phyloP scores from a whole-genome alignment of 2,888 invertebrate species.

The Eilema caniola region DNA sequence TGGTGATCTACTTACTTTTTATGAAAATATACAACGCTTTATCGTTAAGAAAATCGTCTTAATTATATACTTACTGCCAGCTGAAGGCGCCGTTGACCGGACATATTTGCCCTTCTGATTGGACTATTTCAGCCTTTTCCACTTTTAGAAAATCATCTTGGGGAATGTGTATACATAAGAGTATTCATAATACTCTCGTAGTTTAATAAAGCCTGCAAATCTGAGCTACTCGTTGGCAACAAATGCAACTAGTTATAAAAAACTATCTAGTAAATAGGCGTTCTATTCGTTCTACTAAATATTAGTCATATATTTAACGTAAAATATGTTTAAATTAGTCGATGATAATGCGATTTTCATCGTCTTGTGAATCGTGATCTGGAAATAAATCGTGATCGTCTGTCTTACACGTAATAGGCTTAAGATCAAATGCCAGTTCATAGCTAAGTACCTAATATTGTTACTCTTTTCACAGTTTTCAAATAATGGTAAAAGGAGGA shows the following conservation, averaged over 20 bases:
- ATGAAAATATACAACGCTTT: background rate
- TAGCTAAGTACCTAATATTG: background rate
- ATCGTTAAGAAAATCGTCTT: background rate
- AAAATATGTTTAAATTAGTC: conserved; percentile 51
- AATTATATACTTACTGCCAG: too few species aligned
- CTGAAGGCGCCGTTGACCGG: too few species aligned
- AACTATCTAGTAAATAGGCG: background rate
- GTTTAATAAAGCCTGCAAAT: too few species aligned
- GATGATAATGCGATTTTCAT: conserved; percentile 52
- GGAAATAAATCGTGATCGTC: conserved; percentile 66
- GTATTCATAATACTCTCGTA: background rate
- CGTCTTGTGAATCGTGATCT: conserved; percentile 36
- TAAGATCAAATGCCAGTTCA: background rate
- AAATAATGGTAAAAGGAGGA: conserved; percentile 91
- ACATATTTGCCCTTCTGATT: too few species aligned
- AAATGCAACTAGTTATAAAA: too few species aligned
- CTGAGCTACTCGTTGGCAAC: background rate
- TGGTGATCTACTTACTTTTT: too few species aligned
- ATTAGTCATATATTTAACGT: conserved; percentile 8
- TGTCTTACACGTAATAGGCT: conserved; percentile 16
- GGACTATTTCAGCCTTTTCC: too few species aligned
- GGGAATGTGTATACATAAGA: too few species aligned
- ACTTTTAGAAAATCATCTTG: too few species aligned
- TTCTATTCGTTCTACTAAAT: background rate
- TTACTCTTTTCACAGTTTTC: conserved; percentile 73